Evolutionary conservation across 2,888 invertebrate species (phyloP).

Genomic region (Automeris io): DNA sequence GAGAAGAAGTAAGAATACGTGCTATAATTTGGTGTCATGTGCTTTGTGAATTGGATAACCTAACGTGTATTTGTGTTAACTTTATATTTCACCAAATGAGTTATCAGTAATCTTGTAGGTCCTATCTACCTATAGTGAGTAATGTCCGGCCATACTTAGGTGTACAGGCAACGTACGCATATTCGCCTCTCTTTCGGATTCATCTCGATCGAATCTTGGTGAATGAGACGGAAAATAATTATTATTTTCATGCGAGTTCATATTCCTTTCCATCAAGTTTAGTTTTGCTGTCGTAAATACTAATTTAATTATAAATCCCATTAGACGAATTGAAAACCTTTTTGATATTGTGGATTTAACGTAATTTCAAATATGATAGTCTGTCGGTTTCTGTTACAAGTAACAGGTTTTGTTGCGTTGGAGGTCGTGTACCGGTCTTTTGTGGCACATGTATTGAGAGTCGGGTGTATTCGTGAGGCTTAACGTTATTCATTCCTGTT

Average conservation of each 20-base stretch:
- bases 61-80: slow-evolving; percentile 42
- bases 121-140: slow-evolving; percentile 75
- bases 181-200: slow-evolving; percentile 66
- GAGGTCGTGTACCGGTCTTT: slow-evolving; percentile 71
- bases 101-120: slow-evolving; percentile 61
- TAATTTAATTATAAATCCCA: slow-evolving; percentile 20
- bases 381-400: slow-evolving; percentile 56
- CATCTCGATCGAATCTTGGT: slow-evolving; percentile 37
- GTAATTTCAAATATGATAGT: slow-evolving; percentile 31
- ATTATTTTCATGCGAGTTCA: slow-evolving; percentile 47
- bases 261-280: slow-evolving; percentile 41
- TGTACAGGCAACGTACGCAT: slow-evolving; percentile 76
- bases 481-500: slow-evolving; percentile 57
- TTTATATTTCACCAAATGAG: slow-evolving; percentile 37
- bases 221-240: slow-evolving; percentile 57
- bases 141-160: slow-evolving; percentile 77
- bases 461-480: slow-evolving; percentile 46
- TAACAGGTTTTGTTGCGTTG: slow-evolving; percentile 73
- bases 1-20: slow-evolving; percentile 95
- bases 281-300: slow-evolving; percentile 43
- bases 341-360: slow-evolving; percentile 27
- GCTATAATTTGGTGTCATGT: slow-evolving; percentile 55
- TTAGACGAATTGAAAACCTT: slow-evolving; percentile 17
- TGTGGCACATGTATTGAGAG: slow-evolving; percentile 65
- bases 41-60: slow-evolving; percentile 38